Base-by-base conservation (phyloP, 2,113 vertebrate species). In the Columba janthina region DNA sequence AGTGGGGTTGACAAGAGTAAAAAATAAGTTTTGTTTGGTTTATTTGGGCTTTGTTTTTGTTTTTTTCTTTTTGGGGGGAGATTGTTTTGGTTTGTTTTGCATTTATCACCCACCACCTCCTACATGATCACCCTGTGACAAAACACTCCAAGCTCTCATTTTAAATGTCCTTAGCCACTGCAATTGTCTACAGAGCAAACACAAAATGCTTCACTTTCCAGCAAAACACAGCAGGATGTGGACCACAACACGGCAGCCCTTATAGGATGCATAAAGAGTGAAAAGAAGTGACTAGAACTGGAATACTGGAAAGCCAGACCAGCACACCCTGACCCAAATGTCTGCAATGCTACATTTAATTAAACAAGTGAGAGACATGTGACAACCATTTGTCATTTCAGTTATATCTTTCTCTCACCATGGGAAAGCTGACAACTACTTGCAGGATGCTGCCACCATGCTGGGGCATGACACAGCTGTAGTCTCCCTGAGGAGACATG, bases 381-480 rank as follows among this genome's bases (percentile, higher is more conserved):
- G 36, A 61, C 48, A 62, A 51, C 9, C 12, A 62, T 11, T 12
- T 6, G 5, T 12, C 31, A 11, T 60, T 91, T 50, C 8, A 20
- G 3, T 34, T 8, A 48, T 6, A 42, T n/a, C 29, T 87, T 67
- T 89, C 25, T 66, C 16, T 56, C 15, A 56, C 38, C 31, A 0
- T 7, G 5, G 78, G 69, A 87, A 86, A 81, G 48, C 22, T 71
- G 44, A 29, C 42, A n/a, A 19, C 17, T 44, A 10, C 34, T 48
- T 46, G 32, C 32, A 46, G 31, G 28, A 48, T 61, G 22, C 26
- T 8, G 6, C 42, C 65, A 56, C 20, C 2, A 1, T 2, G 0
- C 0, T 46, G 20, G 8, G 3, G 5, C 4, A 1, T 69, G 42
- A 72, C 29, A 19, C 3, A 66, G 26, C 10, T 58, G 16, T 31